Base-by-base conservation (phyloP, 2,113 vertebrate species). In the Gallinago paraguaiae region DNA sequence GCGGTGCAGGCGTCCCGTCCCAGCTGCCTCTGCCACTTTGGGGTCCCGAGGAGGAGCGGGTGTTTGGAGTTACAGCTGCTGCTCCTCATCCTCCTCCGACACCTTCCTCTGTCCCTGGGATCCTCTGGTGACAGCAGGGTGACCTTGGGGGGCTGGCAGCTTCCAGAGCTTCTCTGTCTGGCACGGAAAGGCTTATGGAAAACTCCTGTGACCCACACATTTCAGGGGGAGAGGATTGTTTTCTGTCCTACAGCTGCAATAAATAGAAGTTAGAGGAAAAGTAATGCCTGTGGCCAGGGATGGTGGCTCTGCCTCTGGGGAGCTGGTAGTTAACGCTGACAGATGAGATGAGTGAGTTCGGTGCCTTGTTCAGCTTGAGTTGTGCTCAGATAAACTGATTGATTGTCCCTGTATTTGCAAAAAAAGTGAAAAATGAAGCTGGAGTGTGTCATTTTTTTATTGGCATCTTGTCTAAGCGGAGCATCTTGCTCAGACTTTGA, bases 61-160 rank as follows among this genome's bases (percentile, higher is more conserved):
- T 4, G 74, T 86, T 86, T 92, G 91, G 78, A 94, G 78, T 91
- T 91, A 53, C 81, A 95, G 79, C 92, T 90, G 90, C 90, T 95
- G 87, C 91, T 85, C 87, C 93, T 94, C 93, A 39, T 89, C 82
- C 68, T 91, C 24, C 67, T 78, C 59, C 92, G 82, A 74, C 54
- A 2, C 17, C 27, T 64, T 74, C 57, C 86, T 82, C 85, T 82
- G 59, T 72, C 37, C 72, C 50, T 77, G 76, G 63, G 87, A 70
- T 87, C 9, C 60, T 81, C 74, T 78, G 88, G 31, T 64, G 59
- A 43, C 75, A 82, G 24, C 18, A 0, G 6, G 16, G 64, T 94
- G 88, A 94, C 95, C 92, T 81, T 95, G 93, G 45, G 79, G 75
- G 45, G 30, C 37, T 81, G 85, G 82, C 82, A 82, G 60, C 77